Evolutionary conservation across 2,888 invertebrate genomes (phyloP).

Genomic region (Heliconius ismenius): DNA sequence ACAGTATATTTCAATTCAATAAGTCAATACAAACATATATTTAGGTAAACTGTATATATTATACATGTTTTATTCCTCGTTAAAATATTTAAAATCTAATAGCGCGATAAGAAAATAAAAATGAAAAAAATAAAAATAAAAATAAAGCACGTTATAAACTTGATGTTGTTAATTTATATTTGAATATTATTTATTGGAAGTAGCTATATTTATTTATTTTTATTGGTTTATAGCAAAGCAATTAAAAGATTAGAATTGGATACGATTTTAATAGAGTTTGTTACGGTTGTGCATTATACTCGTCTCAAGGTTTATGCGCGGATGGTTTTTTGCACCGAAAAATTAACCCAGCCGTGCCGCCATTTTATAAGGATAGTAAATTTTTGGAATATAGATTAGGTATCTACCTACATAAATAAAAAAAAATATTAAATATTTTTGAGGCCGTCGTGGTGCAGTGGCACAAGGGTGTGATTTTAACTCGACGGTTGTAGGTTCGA

Average conservation of each 20-base stretch:
- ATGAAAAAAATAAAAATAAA: slow-evolving; percentile 7
- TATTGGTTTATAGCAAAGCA: slow-evolving; percentile 23
- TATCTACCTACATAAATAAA: no score
- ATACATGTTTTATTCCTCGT: slow-evolving; percentile 6
- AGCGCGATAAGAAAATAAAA: slow-evolving; percentile 12
- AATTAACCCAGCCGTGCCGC: background rate
- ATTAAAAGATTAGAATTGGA: slow-evolving; percentile 26
- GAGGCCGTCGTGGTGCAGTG: no score
- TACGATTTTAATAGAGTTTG: slow-evolving; percentile 24
- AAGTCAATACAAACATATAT: background rate
- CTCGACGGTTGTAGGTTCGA: no score
- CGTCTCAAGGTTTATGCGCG: slow-evolving; percentile 19
- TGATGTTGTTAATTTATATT: slow-evolving; percentile 22
- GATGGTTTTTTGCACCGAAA: slow-evolving; percentile 14
- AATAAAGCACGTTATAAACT: background rate
- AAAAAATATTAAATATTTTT: background rate
- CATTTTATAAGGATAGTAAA: slow-evolving; percentile 2
- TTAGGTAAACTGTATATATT: background rate
- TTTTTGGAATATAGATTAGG: background rate
- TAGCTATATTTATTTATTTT: slow-evolving; percentile 22
- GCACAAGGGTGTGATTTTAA: no score
- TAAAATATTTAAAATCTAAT: slow-evolving; percentile 17
- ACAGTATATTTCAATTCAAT: background rate
- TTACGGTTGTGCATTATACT: slow-evolving; percentile 19
- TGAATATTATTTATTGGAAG: slow-evolving; percentile 24